Conservation (phyloP, 2,888 invertebrate species). For the Ceraclea dissimilis region DNA sequence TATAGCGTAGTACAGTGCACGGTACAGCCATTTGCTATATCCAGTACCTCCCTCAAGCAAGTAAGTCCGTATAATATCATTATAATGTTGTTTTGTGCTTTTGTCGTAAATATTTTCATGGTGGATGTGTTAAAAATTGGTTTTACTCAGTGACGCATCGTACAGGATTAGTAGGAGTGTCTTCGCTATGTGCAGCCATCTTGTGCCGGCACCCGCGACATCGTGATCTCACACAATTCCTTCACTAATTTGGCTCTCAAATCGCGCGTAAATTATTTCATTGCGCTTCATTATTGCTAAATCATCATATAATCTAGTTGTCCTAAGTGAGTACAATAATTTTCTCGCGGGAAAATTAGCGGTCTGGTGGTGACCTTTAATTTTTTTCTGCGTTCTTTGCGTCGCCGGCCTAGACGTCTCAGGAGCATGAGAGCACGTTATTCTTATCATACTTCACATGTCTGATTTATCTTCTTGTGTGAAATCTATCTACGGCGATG, state of each 20-base stretch:
- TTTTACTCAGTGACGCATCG: conserved; percentile 50
- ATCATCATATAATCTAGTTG: not conserved
- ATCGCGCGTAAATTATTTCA: not conserved
- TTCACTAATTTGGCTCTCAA: not conserved
- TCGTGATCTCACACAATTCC: conserved; percentile 33
- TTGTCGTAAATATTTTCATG: conserved; percentile 8
- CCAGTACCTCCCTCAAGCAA: conserved; percentile 49
- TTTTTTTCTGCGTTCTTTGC: conserved; percentile 12
- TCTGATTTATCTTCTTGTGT: too few relatives aligned
- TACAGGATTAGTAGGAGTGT: conserved; percentile 43
- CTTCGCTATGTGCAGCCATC: conserved; percentile 46
- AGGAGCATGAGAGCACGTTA: conserved; percentile 19
- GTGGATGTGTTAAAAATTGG: conserved; percentile 29
- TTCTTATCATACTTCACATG: conserved; percentile 3
- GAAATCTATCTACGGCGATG: too few relatives aligned
- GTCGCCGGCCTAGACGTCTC: conserved; percentile 19
- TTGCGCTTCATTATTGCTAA: not conserved
- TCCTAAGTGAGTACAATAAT: not conserved
- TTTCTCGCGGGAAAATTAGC: not conserved
- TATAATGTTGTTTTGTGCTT: conserved; percentile 3
- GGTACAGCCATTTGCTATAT: conserved; percentile 50
- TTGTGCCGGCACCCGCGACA: conserved; percentile 48
- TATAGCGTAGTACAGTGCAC: conserved; percentile 41
- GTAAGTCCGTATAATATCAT: conserved; percentile 35
- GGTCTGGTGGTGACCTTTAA: conserved; percentile 18